Evolutionary conservation across 1,140 invertebrate genomes (phyloP).

Genomic region (Saxidomus purpurata): DNA sequence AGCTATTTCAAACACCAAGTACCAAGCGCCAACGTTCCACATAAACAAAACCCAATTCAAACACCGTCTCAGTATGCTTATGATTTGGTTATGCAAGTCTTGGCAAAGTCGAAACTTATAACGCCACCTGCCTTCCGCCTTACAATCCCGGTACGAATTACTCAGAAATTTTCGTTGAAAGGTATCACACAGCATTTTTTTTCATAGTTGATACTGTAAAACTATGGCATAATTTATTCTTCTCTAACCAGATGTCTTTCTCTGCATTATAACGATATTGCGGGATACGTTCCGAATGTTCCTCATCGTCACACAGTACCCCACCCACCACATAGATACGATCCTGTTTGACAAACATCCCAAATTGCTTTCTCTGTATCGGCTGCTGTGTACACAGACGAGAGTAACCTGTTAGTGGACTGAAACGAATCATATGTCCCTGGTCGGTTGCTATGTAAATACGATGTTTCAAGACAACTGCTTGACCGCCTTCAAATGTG

Average conservation of each 20-base stretch:
- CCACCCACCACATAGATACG: conserved; percentile 61
- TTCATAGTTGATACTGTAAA: conserved; percentile 51
- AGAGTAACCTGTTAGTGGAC: conserved; percentile 25
- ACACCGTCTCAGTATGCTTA: too few relatives aligned
- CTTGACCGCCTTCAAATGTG: conserved; percentile 39
- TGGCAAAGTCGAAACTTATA: too few relatives aligned
- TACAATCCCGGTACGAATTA: too few relatives aligned
- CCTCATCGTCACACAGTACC: neutral
- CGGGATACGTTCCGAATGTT: neutral
- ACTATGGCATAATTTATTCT: conserved; percentile 18
- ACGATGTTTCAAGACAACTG: conserved; percentile 23
- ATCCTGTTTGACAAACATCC: conserved; percentile 53
- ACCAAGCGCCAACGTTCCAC: too few relatives aligned
- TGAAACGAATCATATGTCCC: conserved; percentile 62
- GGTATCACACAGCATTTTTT: conserved; percentile 56
- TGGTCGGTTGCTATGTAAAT: conserved; percentile 58
- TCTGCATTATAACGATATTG: conserved; percentile 51
- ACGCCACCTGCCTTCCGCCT: too few relatives aligned
- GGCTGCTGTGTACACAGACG: conserved; percentile 55
- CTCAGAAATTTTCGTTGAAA: conserved; percentile 39
- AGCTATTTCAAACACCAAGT: too few relatives aligned
- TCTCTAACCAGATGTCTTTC: conserved; percentile 55
- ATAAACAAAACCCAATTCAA: too few relatives aligned
- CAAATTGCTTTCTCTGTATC: conserved; percentile 13
- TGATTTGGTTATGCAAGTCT: too few relatives aligned